Base-by-base conservation (phyloP, 2,113 vertebrate genomes). In the Rynchops niger region DNA sequence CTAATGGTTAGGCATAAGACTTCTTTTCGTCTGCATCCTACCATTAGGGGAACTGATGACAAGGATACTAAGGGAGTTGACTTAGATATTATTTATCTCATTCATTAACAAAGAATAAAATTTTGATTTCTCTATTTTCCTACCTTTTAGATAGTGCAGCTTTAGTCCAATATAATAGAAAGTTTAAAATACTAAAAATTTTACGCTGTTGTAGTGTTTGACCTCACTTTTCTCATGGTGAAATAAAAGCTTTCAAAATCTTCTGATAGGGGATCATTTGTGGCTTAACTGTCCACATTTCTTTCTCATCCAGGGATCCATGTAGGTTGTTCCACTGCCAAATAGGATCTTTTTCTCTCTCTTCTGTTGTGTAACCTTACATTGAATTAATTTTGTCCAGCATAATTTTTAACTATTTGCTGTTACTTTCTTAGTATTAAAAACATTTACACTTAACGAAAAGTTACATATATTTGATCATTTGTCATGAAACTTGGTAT, bases 21-120 rank as follows among this genome's bases (percentile, higher is more conserved):
- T 84, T 78, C 45, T 87, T 95, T 95, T 91, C 22, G 32, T 95
- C 59, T 89, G 84, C 91, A 86, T 93, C 34, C 66, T 89, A 38
- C 61, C 27, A n/a, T 84, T 62, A 70, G n/a, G n/a, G 74, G 25
- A 93, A 59, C n/a, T 76, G 19, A 89, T 85, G 65, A 53, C 40
- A 87, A 91, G 21, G 42, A 40, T 82, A 34, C 10, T 50, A 42
- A 80, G 11, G 10, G 23, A 87, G 15, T 56, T 79, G 47, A 63
- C 43, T 63, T 74, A 50, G 55, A 38, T 82, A 53, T 30, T 89
- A 42, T n/a, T 79, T 87, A 72, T 47, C 29, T 52, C 7, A 45
- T 63, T 50, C n/a, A 79, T 82, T 91, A 88, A 59, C 27, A 43
- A 32, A 65, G 40, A 74, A 52, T 8, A 74, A 63, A 42, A 63